Evolutionary conservation across 2,113 vertebrate species (phyloP).

Genomic region (Hyaena hyaena): DNA sequence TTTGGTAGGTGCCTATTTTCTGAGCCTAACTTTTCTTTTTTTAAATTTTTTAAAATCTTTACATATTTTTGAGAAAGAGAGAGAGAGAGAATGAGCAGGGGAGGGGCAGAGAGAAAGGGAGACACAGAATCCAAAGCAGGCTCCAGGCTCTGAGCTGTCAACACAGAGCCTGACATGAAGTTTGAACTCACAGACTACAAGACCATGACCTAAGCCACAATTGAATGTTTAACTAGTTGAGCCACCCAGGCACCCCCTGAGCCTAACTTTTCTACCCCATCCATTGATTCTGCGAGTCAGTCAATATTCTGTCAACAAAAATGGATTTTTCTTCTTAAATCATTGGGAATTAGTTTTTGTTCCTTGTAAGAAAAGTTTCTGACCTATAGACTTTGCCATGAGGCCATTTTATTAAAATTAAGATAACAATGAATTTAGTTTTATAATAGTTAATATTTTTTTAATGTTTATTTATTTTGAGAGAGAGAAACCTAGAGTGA

Average conservation of each 20-base stretch:
- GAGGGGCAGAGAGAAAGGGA: no score
- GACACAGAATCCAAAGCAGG: no score
- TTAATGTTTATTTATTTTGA: no score
- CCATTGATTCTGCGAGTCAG: background rate
- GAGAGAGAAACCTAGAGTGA: no score
- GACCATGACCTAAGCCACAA: no score
- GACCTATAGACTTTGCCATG: background rate
- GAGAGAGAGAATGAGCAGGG: no score
- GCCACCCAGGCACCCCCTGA: background rate
- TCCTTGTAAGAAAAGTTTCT: background rate
- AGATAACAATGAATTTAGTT: background rate
- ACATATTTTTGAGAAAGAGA: no score
- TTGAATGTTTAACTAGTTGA: no score
- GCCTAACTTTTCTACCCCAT: background rate
- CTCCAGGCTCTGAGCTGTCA: no score
- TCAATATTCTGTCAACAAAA: background rate
- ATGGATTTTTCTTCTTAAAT: background rate
- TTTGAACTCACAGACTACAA: no score
- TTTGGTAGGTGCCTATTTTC: background rate
- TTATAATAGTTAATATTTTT: background rate
- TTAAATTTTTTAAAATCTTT: no score
- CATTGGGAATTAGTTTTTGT: background rate
- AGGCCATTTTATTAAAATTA: background rate
- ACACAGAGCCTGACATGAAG: no score
- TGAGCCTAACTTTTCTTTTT: background rate